Evolutionary conservation across 2,113 vertebrate species (phyloP), one percentile per base, ranked within the genome.

Genomic region (Callospermophilus lateralis): DNA sequence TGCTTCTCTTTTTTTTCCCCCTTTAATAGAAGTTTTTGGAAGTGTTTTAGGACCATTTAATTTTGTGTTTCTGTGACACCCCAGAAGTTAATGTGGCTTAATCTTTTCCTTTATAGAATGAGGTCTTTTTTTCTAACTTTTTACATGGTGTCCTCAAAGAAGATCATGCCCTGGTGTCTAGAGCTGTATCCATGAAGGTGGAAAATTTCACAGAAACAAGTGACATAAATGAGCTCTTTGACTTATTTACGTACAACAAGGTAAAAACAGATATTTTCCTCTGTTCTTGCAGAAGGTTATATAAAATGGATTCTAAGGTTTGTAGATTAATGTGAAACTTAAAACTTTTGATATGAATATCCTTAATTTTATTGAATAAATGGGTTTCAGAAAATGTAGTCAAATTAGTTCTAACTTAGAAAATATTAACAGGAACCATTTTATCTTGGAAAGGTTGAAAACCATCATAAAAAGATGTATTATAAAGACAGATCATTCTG

Each of bases 161-260:
- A 80, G 98, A 99, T 80, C 93, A 89, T 20, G 73, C 86, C 77
- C 42, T 90, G 85, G 45, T 70, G 48, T 55, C 90, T 89, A 96
- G 98, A 93, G 95, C 98, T 63, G 80, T 99, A 85, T 98, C 98
- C 81, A n/a, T 85, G 22, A 98, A 96, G 2, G 96, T 98, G 96
- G 98, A 98, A 79, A 98, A 97, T 72, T 95, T 98, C 96, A 95
- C 98, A 90, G 98, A 86, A 95, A 97, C 96, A 13, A 97, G 76
- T 93, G 91, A 97, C 88, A 97, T 99, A 92, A 73, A n/a, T 10
- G 63, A 67, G 53, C 93, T 98, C 28, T 99, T 99, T 97, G 97
- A 98, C 95, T 8, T 63, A 37, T 97, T 98, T 96, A 98, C 98
- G 0, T 99, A 99, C 45, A 88, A 68, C 48, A 99, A 99, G 99